phyloP scores from a whole-genome alignment of 1,140 invertebrate genomes.

The Achatina immaculata region DNA sequence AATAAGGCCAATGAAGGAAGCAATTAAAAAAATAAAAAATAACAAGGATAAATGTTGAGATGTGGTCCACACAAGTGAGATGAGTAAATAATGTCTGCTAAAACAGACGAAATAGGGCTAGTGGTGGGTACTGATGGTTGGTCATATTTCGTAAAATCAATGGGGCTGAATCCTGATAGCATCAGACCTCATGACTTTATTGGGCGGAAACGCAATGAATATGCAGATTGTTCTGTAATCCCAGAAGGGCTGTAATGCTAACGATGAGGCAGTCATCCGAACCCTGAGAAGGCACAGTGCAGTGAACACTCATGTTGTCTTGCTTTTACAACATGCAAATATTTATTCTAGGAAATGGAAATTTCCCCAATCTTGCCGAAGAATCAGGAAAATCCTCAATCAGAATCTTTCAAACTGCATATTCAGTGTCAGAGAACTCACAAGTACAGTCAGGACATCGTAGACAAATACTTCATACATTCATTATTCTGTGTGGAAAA shows the following conservation, averaged over 20 bases:
- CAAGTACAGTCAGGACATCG: too few species aligned
- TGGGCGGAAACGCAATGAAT: neutral
- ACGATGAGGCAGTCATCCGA: neutral
- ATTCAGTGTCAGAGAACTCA: too few species aligned
- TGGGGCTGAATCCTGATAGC: neutral
- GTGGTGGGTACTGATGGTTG: neutral
- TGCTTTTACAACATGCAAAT: neutral
- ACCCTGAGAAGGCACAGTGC: neutral
- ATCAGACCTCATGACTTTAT: neutral
- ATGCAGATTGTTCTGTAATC: slow-evolving; percentile 20
- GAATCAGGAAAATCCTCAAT: too few species aligned
- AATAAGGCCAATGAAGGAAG: too few species aligned
- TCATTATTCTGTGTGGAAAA: too few species aligned
- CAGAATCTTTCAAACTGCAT: too few species aligned
- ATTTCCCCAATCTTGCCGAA: too few species aligned
- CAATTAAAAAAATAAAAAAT: too few species aligned
- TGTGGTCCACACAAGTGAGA: too few species aligned
- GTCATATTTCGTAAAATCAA: neutral
- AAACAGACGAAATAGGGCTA: neutral
- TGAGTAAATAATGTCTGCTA: too few species aligned
- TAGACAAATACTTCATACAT: too few species aligned
- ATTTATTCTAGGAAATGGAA: neutral
- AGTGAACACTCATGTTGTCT: neutral
- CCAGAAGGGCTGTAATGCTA: neutral
- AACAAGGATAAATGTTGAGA: neutral